Base-by-base conservation (phyloP, 2,113 vertebrate genomes). In the Nettapus auritus region DNA sequence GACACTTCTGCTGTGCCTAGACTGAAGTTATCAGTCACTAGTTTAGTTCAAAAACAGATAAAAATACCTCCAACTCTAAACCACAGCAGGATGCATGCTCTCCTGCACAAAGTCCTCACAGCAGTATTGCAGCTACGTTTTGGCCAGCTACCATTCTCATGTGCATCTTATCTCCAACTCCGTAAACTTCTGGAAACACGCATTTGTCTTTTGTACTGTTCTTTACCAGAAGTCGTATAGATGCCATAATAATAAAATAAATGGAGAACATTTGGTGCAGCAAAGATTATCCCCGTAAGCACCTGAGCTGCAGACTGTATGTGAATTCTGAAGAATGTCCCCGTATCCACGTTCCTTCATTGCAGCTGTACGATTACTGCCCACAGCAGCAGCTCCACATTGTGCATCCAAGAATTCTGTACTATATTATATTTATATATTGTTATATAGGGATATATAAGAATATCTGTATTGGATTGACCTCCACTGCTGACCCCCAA, bases 321-420 rank as follows among this genome's bases (percentile, higher is more conserved):
- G 23, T 5, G 17, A 62, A 36, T 48, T 69, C 22, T 57, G 40
- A 38, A 48, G 55, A n/a, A 2, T 0, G 2, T 1, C 1, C 21
- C 34, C 1, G 1, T 73, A 36, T 36, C 7, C 62, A 25, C 25
- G 4, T 23, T 55, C 26, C 29, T 55, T 31, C 19, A 14, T 44
- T 44, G 56, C 42, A 63, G 11, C 21, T 22, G 12, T 34, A 33
- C 2, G 70, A 36, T 59, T 55, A 13, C 34, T 19, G 36, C 6
- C 28, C 0, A 0, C 64, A 63, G n/a, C 2, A 4, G 11, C 2
- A 8, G 23, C 36, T 62, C 16, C 5, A 0, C 11, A 21, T 33
- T 48, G 46, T 48, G 46, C 46, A 48, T 48, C 46, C 46, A 48
- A 48, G 46, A 48, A 48, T 3, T 48, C 46, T 48, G 46, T 21